Conservation (phyloP, 2,888 invertebrate genomes). For the Thereva unica region DNA sequence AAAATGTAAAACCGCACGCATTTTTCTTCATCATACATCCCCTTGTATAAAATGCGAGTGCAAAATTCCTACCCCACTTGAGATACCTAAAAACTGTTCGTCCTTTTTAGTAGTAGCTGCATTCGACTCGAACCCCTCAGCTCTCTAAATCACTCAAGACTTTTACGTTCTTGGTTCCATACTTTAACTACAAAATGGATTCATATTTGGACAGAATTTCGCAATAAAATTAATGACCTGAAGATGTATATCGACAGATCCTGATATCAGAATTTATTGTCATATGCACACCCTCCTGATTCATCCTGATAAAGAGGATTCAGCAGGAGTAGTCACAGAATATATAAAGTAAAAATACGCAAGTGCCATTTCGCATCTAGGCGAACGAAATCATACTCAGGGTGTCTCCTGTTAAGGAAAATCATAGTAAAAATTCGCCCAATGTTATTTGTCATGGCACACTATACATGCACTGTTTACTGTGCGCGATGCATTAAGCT, state of each 20-base stretch:
- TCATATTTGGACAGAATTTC: constrained; percentile 20
- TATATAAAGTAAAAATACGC: constrained; percentile 5
- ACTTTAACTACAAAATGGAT: background rate
- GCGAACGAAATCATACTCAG: background rate
- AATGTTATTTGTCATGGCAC: background rate
- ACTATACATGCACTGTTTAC: too few species aligned
- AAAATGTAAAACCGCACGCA: too few species aligned
- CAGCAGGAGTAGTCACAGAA: background rate
- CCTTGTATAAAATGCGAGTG: too few species aligned
- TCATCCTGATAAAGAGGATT: background rate
- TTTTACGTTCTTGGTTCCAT: too few species aligned
- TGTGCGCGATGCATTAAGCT: constrained; percentile 16
- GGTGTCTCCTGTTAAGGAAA: constrained; percentile 17
- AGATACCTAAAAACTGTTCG: too few species aligned
- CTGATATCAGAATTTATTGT: constrained; percentile 43
- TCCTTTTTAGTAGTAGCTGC: too few species aligned
- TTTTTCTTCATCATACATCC: too few species aligned
- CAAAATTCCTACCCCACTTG: too few species aligned
- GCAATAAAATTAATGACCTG: constrained; percentile 44
- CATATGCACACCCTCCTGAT: constrained; percentile 38
- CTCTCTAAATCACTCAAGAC: too few species aligned
- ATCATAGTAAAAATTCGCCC: background rate
- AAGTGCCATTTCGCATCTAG: background rate
- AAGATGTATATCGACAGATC: constrained; percentile 39
- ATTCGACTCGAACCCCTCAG: too few species aligned